Base-by-base conservation (phyloP, 2,888 invertebrate species). In the Mythimna vitellina region DNA sequence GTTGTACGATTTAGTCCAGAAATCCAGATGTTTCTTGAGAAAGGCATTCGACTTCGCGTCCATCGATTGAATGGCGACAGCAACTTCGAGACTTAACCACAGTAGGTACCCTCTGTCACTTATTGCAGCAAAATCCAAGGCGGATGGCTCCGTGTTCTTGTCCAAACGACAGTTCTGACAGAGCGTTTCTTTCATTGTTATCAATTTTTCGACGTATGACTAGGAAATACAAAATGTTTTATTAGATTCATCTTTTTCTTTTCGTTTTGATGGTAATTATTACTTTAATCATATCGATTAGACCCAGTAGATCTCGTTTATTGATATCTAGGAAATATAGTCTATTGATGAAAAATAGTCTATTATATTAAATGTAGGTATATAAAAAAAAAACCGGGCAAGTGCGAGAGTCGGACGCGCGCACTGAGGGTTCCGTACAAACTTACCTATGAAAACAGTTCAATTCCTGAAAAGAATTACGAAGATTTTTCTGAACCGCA, bases 91-190 rank as follows among this genome's bases (percentile, higher is more conserved):
- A 25, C 98, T 96, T 35, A 98, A 96, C 93, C 98, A 97, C 57
- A 99, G 92, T 74, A 99, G 93, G 73, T 98, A 97, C 0, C 98
- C 99, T 68, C 97, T 97, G 92, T 98, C 98, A 8, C 98, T 98
- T 17, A 98, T 95, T 77, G 97, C 97, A 0, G 91, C 87, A 7
- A 98, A 95, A n/a, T 98, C 98, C 86, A 98, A 96, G 58, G 98
- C 92, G 32, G 97, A 96, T 12, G 98, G 97, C 65, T 99, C 96
- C 51, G 97, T 97, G 76, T 97, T 97, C 76, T 98, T 96, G 91
- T 98, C 94, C 3, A 96, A 82, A 0, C 93, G 91, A 82, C 96
- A 96, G 79, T 94, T 95, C 73, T 92, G 90, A 67, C 94, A 92
- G 2, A 98, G 94, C 62, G 97, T 96, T 20, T 98, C 98, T 88